These are phyloP conservation scores for Distichodus sexfasciatus DNA, from an alignment of 2,797 vertebrate species.

Conservation along the genomic window DNA sequence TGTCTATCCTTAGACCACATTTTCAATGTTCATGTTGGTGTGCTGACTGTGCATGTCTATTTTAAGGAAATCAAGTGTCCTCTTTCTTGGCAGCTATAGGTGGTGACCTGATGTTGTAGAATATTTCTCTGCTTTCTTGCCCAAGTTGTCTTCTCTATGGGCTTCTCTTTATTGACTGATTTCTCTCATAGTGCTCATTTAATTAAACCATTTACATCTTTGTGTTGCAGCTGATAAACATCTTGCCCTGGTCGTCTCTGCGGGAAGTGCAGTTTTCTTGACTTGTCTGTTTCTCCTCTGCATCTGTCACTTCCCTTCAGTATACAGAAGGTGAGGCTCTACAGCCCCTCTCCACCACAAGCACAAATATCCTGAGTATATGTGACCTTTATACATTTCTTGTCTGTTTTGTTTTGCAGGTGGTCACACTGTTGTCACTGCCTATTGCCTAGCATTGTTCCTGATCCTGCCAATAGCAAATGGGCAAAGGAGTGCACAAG, in stretches of 20 bases:
- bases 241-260: background rate
- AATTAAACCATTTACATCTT: background rate
- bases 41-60: too few relatives aligned
- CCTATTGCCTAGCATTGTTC: slow-evolving; percentile 73
- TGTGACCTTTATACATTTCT: background rate
- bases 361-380: background rate
- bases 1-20: too few relatives aligned
- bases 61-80: background rate
- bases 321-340: slow-evolving; percentile 77
- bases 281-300: slow-evolving; percentile 52
- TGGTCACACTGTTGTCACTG: slow-evolving; percentile 43
- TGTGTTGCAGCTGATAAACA: slow-evolving; percentile 55
- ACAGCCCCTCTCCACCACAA: too few relatives aligned
- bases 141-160: background rate
- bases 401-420: slow-evolving; percentile 49
- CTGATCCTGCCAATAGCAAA: slow-evolving; percentile 89
- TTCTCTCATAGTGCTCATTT: background rate
- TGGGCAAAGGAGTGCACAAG: slow-evolving; percentile 79
- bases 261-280: slow-evolving; percentile 10
- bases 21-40: too few relatives aligned
- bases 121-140: background rate
- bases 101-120: too few relatives aligned
- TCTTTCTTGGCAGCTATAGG: too few relatives aligned
- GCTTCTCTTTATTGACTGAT: background rate
- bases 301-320: slow-evolving; percentile 60